Evolutionary conservation across 2,113 vertebrate genomes (phyloP).

Genomic region (Drymodes brunneopygia): DNA sequence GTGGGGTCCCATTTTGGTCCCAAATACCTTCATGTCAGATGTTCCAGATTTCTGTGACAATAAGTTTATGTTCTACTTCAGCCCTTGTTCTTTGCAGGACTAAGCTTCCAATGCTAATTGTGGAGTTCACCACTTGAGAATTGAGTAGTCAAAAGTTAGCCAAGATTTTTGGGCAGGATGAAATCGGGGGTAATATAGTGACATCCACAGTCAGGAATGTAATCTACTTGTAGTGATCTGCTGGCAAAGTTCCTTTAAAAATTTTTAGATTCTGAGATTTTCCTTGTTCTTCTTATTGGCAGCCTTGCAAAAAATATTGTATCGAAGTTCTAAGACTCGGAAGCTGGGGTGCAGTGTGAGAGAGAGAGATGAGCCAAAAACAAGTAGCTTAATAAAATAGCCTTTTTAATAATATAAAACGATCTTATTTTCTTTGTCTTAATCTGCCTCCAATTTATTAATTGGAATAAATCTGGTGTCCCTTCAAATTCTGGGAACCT

Average conservation of each 20-base stretch:
- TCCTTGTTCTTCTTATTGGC: background rate
- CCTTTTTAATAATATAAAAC: background rate
- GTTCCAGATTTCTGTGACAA: background rate
- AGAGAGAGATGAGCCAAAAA: background rate
- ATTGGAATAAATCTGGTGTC: background rate
- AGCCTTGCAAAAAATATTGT: background rate
- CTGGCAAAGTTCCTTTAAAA: background rate
- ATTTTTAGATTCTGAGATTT: background rate
- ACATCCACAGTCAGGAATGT: background rate
- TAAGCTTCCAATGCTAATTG: background rate
- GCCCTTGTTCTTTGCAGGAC: background rate
- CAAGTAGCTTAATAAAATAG: background rate
- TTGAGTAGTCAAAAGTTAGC: background rate
- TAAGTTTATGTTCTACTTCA: background rate
- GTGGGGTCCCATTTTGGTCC: accelerated
- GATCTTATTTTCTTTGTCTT: background rate
- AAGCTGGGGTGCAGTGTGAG: accelerated
- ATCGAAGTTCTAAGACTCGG: background rate
- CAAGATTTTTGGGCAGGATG: background rate
- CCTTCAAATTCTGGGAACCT: background rate
- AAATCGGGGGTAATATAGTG: background rate
- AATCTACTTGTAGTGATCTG: background rate
- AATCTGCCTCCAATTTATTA: background rate
- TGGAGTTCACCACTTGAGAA: background rate
- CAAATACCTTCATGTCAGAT: background rate